phyloP scores from a whole-genome alignment of 2,888 invertebrate species.

The Neoscelio sp. region DNA sequence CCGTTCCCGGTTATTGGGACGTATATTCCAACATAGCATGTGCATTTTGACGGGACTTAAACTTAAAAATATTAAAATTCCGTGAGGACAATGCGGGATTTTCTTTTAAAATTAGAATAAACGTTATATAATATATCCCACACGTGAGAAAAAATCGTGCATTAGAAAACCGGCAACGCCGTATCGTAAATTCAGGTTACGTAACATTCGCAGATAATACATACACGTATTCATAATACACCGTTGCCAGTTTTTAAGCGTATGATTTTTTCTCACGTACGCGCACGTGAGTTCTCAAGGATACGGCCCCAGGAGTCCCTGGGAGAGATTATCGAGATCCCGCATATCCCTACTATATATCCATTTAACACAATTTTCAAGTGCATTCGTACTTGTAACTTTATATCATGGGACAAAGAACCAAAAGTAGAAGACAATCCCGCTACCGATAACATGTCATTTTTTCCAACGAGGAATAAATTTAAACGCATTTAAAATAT shows the following conservation, averaged over 20 bases:
- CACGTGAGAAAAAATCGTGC: constrained; percentile 34
- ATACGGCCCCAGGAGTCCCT: constrained; percentile 60
- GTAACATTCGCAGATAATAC: constrained; percentile 63
- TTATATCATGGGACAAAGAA: constrained; percentile 54
- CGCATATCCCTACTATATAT: constrained; percentile 59
- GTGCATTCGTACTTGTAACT: constrained; percentile 58
- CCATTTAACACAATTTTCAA: constrained; percentile 65
- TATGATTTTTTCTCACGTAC: constrained; percentile 65
- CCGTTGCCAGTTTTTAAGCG: constrained; percentile 59
- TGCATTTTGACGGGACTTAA: too few relatives aligned
- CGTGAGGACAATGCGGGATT: neutral
- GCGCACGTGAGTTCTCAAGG: constrained; percentile 64
- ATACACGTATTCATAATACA: constrained; percentile 65
- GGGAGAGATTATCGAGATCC: constrained; percentile 56
- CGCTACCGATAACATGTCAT: constrained; percentile 27
- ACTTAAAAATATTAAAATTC: too few relatives aligned
- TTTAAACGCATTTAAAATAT: too few relatives aligned
- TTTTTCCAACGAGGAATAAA: constrained; percentile 28
- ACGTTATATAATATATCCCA: constrained; percentile 49
- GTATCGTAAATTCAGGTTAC: constrained; percentile 65
- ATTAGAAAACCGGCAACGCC: constrained; percentile 48
- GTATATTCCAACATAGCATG: too few relatives aligned
- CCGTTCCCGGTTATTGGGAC: too few relatives aligned
- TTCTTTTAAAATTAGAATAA: constrained; percentile 42
- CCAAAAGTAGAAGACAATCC: constrained; percentile 38